phyloP scores from a whole-genome alignment of 2,888 invertebrate species.

The Rugalucina vietnamica region DNA sequence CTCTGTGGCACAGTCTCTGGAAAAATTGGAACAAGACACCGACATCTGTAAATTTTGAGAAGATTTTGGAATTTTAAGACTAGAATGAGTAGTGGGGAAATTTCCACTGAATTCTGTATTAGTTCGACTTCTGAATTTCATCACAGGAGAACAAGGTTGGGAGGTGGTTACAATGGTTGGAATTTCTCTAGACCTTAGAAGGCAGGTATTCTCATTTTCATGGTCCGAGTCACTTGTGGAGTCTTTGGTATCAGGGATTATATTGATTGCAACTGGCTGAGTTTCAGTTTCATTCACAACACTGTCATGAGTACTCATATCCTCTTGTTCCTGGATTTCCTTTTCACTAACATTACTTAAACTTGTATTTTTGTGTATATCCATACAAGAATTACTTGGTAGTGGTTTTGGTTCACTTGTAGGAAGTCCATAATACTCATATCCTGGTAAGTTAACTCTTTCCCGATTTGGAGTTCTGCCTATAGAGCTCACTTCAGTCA shows the following conservation, averaged over 20 bases:
- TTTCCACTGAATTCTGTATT: constrained; percentile 38
- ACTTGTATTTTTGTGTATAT: neutral
- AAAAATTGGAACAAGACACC: constrained; percentile 56
- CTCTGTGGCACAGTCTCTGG: neutral
- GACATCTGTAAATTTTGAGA: constrained; percentile 59
- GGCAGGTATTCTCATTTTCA: constrained; percentile 9
- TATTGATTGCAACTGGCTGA: neutral
- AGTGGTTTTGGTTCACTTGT: neutral
- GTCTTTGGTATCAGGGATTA: neutral
- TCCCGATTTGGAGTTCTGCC: constrained; percentile 58
- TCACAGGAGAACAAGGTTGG: constrained; percentile 34
- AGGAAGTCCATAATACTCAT: neutral
- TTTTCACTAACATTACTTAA: neutral
- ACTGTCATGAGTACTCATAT: neutral
- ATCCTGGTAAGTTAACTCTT: constrained; percentile 22
- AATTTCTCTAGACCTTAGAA: neutral
- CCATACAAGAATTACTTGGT: neutral
- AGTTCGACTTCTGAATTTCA: constrained; percentile 43
- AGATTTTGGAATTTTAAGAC: constrained; percentile 58
- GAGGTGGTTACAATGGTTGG: constrained; percentile 12
- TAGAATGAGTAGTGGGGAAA: constrained; percentile 46
- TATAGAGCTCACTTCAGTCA: constrained; percentile 63
- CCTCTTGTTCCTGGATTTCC: neutral
- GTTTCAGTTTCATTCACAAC: neutral
- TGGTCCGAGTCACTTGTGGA: neutral